Conservation (phyloP, 2,888 invertebrate species). For the Hydropsyche betteni region DNA sequence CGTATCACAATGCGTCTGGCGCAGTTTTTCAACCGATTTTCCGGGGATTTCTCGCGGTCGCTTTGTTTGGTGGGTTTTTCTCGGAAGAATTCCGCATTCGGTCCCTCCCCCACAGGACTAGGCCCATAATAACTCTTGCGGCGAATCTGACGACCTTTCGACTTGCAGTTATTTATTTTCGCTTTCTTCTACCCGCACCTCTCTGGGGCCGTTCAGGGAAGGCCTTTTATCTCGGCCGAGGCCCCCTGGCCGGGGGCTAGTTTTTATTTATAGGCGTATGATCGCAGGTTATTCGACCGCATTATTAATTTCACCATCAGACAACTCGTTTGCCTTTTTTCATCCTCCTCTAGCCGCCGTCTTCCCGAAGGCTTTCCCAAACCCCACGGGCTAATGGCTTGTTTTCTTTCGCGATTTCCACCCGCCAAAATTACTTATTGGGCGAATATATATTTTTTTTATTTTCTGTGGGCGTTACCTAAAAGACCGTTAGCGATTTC, state of each 20-base stretch:
- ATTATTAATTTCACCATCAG: constrained; percentile 51
- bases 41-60: neutral
- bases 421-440: constrained; percentile 31
- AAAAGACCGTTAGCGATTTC: constrained; percentile 28
- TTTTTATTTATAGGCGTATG: constrained; percentile 51
- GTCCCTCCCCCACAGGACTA: constrained; percentile 14
- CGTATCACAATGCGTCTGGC: neutral
- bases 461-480: constrained; percentile 24
- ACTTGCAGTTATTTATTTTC: constrained; percentile 50
- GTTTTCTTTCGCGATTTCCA: constrained; percentile 46
- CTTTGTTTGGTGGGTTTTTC: constrained; percentile 31
- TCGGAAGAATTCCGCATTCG: neutral
- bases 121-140: constrained; percentile 48
- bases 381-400: constrained; percentile 46
- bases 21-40: neutral
- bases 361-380: constrained; percentile 22
- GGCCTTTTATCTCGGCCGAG: constrained; percentile 45
- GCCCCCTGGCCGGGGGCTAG: constrained; percentile 44
- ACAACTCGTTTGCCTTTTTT: constrained; percentile 48
- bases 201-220: constrained; percentile 13
- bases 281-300: constrained; percentile 51
- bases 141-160: constrained; percentile 51
- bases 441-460: constrained; percentile 27
- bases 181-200: constrained; percentile 39
- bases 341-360: constrained; percentile 27